Conservation (phyloP, 2,797 vertebrate genomes). For the Sparidentex hasta region DNA sequence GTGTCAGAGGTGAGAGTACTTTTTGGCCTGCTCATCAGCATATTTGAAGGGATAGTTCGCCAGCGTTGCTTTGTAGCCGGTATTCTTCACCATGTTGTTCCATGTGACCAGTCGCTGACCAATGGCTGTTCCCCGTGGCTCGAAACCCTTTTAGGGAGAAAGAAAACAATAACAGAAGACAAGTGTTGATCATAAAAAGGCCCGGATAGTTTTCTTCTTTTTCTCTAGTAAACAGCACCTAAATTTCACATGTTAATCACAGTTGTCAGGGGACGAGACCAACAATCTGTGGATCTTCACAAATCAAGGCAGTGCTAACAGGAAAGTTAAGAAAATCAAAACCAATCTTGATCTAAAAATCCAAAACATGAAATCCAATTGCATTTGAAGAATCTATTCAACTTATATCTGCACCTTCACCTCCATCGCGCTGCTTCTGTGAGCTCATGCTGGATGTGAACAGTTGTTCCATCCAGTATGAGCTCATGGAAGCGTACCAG, state of each 20-base stretch:
- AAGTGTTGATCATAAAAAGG: background rate
- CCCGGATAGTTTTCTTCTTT: no score
- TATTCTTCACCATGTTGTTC: constrained; percentile 99
- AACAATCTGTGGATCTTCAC: no score
- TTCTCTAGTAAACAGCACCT: no score
- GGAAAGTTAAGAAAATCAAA: no score
- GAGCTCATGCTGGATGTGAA: no score
- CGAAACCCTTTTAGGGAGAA: constrained; percentile 90
- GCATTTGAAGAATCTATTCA: no score
- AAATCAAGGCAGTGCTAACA: no score
- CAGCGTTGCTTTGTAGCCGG: constrained; percentile 97
- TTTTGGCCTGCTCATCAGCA: constrained; percentile 97
- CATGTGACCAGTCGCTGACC: constrained; percentile 97
- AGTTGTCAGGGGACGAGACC: no score
- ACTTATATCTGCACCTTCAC: no score
- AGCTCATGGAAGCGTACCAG: background rate
- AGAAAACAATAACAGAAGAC: background rate
- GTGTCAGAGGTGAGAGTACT: constrained; percentile 74
- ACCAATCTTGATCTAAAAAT: no score
- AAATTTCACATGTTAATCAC: no score
- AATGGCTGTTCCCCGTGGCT: constrained; percentile 97
- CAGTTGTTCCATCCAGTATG: background rate
- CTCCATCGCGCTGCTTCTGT: background rate
- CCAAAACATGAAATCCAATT: no score
- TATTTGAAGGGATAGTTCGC: constrained; percentile 99